These are phyloP conservation scores for Pipistrellus pipistrellus DNA, from an alignment of 2,797 vertebrate genomes.

Conservation along the genomic window DNA sequence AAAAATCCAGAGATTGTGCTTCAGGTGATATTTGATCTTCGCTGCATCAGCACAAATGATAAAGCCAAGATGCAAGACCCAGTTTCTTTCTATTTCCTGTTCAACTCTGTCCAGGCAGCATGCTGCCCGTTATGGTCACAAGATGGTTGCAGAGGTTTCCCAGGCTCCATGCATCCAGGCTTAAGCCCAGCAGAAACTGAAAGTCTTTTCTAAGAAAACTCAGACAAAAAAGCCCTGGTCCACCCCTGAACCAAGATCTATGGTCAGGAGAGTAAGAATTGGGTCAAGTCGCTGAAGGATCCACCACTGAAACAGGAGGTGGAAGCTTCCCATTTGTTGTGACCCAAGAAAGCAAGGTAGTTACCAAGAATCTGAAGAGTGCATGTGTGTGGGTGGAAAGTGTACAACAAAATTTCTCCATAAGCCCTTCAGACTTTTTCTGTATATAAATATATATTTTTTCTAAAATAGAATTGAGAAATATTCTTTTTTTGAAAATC, in stretches of 20 bases:
- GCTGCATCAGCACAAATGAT: background rate
- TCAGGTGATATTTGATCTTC: background rate
- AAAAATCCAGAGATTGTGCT: background rate
- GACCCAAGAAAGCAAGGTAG: background rate
- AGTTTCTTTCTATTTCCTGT: too few species aligned
- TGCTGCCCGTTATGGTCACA: background rate
- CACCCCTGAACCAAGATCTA: background rate
- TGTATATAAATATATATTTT: background rate
- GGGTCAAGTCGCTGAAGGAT: background rate
- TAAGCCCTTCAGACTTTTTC: background rate
- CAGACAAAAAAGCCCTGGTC: background rate
- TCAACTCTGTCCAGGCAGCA: too few species aligned
- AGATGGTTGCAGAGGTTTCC: background rate
- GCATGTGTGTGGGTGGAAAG: background rate
- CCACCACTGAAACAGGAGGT: background rate
- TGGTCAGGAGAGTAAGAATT: background rate
- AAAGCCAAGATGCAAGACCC: too few species aligned
- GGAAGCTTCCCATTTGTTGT: background rate
- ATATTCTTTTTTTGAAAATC: constrained; percentile 15
- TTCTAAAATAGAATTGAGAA: background rate
- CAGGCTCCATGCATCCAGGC: background rate
- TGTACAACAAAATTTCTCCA: background rate
- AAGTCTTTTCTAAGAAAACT: background rate
- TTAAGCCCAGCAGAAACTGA: background rate
- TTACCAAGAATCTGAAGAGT: background rate